Conservation (phyloP, 2,113 vertebrate genomes). For the Neotragus pygmaeus region DNA sequence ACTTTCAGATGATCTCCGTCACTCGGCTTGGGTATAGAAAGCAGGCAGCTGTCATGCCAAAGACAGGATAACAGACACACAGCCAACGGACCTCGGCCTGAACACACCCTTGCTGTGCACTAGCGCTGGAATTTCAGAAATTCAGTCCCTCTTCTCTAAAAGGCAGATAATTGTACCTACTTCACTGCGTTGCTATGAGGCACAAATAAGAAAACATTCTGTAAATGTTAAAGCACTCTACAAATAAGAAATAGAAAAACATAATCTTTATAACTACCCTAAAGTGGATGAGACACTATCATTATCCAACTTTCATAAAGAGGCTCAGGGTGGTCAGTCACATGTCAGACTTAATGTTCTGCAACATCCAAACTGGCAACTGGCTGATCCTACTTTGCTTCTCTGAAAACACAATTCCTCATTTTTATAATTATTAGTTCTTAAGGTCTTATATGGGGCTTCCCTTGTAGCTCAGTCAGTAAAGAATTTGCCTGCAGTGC, state of each 20-base stretch:
- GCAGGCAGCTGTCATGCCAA: fast-evolving
- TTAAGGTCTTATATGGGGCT: not conserved
- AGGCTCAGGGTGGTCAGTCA: not conserved
- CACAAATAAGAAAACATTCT: not conserved
- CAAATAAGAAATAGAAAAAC: not conserved
- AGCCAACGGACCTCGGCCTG: fast-evolving
- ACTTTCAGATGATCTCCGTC: not conserved
- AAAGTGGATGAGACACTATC: not conserved
- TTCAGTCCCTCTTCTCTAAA: not conserved
- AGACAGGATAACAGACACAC: not conserved
- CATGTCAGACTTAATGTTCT: not conserved
- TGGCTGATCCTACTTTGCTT: no score
- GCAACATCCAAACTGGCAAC: not conserved
- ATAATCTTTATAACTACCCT: not conserved
- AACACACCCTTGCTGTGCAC: not conserved
- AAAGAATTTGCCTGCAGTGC: no score
- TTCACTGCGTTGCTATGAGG: not conserved
- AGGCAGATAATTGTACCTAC: not conserved
- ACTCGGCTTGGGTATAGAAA: not conserved
- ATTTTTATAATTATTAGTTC: not conserved
- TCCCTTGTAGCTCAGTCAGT: no score
- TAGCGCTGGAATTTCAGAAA: not conserved
- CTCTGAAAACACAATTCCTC: not conserved
- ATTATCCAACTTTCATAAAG: not conserved
- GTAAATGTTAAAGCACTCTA: slow-evolving; percentile 5